Evolutionary conservation across 2,797 vertebrate genomes (phyloP), one percentile per base, ranked within the genome.

Genomic region (Thripadectes ignobilis): DNA sequence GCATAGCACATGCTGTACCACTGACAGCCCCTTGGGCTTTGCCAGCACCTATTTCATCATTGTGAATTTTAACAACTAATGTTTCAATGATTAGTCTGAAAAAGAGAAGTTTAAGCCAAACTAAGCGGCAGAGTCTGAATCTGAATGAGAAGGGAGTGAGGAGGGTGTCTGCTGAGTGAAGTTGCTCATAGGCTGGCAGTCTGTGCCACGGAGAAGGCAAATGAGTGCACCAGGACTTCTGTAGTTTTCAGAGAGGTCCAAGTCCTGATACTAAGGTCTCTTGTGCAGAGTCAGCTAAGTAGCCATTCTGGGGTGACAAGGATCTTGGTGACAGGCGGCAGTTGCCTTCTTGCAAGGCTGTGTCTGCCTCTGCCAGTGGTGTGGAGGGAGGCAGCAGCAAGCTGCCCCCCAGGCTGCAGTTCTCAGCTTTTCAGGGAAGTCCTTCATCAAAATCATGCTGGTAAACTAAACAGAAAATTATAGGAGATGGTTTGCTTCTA

Each of bases 41-140:
- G 87, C 85, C 85, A 89, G 43, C 9, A 23, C 46, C 49, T 54
- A 9, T 88, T 95, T 89, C 59, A 39, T 78, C 85, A 41, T n/a
- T 13, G 49, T 48, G 69, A 83, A 77, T 89, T 77, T 85, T 85
- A 89, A 85, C 59, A 78, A 85, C 24, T 34, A 63, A 45, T 45
- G 61, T 79, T 63, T 69, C 78, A 85, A 30, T 32, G 27, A 55
- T 30, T 58, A 66, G 59, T 83, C 61, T 72, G 81, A 72, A 85
- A 57, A 16, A 36, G 49, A 49, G 84, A 43, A 4, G 16, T 61
- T 87, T 72, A 79, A 88, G 83, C 67, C 86, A 93, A 85, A 66
- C 51, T 20, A 57, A 86, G 85, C 51, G 69, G 69, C 39, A 4
- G 82, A 49, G 36, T 6, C 69, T 82, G 83, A 82, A 87, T 93